A percentile compares a stretch with the other conserved stretches of the same genome.
These are phyloP conservation scores for Lasioglossum baleicum DNA, from an alignment of 1,140 invertebrate species.

Conservation along the genomic window DNA sequence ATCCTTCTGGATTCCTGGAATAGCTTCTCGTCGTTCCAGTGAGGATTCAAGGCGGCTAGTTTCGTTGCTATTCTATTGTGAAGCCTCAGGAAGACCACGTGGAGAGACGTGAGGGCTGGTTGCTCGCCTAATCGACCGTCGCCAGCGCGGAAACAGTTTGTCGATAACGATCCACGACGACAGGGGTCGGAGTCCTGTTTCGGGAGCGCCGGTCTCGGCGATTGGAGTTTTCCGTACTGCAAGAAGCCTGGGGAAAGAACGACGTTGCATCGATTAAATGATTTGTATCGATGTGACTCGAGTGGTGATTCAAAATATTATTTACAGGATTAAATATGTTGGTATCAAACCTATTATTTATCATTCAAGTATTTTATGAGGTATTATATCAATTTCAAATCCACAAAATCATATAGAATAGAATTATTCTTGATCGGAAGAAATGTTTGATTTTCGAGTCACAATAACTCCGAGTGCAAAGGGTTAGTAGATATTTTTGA, in stretches of 20 bases:
- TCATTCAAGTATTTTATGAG: too few relatives aligned
- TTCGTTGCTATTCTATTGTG: conserved; percentile 93
- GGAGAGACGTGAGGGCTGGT: conserved; percentile 91
- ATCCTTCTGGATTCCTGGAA: conserved; percentile 94
- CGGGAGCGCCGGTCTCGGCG: conserved; percentile 80
- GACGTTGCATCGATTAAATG: not conserved
- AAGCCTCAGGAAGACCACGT: conserved; percentile 93
- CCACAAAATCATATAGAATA: too few relatives aligned
- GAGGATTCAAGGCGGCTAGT: conserved; percentile 88
- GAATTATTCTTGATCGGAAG: too few relatives aligned
- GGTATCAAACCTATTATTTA: too few relatives aligned
- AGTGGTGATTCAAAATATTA: too few relatives aligned
- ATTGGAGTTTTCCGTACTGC: conserved; percentile 84
- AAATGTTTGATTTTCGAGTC: too few relatives aligned
- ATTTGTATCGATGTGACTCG: not conserved
- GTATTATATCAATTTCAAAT: too few relatives aligned
- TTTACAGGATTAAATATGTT: too few relatives aligned
- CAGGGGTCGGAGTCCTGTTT: conserved; percentile 82
- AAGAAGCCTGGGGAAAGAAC: conserved; percentile 80
- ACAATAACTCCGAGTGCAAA: too few relatives aligned
- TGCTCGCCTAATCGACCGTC: conserved; percentile 92
- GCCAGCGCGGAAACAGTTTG: conserved; percentile 87
- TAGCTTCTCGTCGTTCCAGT: conserved; percentile 92
- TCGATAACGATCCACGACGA: conserved; percentile 84
- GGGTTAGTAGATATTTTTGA: too few relatives aligned